Conservation (phyloP, 2,113 vertebrate species). For the Pipra filicauda region DNA sequence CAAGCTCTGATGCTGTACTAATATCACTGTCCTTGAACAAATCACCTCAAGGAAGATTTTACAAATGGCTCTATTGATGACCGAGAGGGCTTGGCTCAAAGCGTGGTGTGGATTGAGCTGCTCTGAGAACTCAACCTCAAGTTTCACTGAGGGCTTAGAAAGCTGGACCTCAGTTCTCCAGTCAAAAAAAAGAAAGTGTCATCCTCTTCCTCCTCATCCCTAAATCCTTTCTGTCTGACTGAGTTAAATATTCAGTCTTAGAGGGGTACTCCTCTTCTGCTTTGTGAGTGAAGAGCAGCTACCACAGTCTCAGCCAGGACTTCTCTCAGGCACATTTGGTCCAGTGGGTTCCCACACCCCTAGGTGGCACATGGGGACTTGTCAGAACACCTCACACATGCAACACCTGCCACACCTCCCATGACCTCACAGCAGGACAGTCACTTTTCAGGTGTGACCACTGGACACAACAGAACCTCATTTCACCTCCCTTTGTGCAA, state of each 20-base stretch:
- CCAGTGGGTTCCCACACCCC: not conserved
- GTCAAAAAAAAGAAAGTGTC: not conserved
- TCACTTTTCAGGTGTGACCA: not conserved
- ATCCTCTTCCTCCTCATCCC: not conserved
- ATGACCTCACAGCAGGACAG: not conserved
- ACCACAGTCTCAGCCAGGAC: not conserved
- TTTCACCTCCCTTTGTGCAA: not conserved
- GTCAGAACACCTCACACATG: not conserved
- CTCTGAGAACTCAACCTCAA: not conserved
- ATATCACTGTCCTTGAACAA: not conserved
- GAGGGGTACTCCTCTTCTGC: not conserved
- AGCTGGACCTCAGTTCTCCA: not conserved
- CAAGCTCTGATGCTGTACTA: not conserved
- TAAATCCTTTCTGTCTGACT: not conserved
- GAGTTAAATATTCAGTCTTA: not conserved
- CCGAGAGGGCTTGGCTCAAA: not conserved
- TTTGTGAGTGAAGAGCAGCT: not conserved
- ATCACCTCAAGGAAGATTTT: not conserved
- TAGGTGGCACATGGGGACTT: not conserved
- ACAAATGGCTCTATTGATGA: not conserved
- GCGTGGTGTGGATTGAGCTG: not conserved
- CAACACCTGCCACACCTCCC: not conserved
- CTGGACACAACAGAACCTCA: accelerated
- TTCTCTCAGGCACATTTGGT: not conserved
- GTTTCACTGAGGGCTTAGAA: not conserved